These are phyloP conservation scores for Thinocorus orbignyianus DNA, from an alignment of 2,113 vertebrate genomes.

Conservation along the genomic window DNA sequence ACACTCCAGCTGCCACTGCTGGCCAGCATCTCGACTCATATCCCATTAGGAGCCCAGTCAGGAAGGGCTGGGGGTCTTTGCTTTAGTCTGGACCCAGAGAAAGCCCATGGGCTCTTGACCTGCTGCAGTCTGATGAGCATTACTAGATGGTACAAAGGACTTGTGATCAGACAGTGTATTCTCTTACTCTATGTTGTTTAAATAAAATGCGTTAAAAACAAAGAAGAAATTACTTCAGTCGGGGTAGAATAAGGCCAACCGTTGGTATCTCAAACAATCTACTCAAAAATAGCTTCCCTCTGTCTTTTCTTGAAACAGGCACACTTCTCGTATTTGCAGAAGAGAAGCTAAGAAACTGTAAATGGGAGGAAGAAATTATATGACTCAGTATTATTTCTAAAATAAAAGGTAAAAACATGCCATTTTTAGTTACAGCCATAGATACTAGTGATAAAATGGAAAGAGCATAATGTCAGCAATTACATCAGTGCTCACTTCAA, in stretches of 20 bases:
- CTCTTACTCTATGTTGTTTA: neutral
- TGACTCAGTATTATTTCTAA: conserved; percentile 35
- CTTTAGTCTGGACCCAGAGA: neutral
- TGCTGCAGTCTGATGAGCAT: rapidly evolving
- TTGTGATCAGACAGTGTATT: neutral
- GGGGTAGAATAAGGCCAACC: neutral
- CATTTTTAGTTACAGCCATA: conserved; percentile 1
- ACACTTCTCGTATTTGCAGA: neutral
- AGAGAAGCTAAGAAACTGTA: neutral
- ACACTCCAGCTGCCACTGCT: neutral
- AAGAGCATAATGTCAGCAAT: conserved; percentile 41
- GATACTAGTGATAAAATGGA: neutral
- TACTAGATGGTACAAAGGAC: neutral
- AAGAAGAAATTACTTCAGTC: neutral
- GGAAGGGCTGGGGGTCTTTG: rapidly evolving
- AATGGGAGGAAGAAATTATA: neutral
- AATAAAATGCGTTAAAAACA: neutral
- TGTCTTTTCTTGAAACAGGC: neutral
- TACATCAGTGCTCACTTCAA: neutral
- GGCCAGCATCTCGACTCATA: neutral
- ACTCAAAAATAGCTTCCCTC: neutral
- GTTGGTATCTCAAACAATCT: neutral
- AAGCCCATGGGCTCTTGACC: neutral
- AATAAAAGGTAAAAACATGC: neutral
- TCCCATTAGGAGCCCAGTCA: neutral